Evolutionary conservation across 2,797 vertebrate species (phyloP).

Genomic region (Scyliorhinus canicula): DNA sequence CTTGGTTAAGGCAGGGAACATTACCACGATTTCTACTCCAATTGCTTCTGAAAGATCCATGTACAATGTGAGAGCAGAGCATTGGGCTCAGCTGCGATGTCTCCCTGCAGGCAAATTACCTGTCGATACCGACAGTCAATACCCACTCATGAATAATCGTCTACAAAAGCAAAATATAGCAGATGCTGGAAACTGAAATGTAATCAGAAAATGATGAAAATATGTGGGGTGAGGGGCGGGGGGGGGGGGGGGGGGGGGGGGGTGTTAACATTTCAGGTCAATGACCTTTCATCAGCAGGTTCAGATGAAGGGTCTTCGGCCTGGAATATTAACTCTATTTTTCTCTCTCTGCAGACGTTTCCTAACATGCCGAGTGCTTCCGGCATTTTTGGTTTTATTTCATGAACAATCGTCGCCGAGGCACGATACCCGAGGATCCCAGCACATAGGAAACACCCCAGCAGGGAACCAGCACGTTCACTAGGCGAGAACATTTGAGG

Average conservation of each 20-base stretch:
- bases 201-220: not conserved
- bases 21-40: not conserved
- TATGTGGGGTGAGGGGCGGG: too few relatives aligned
- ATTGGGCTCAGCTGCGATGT: not conserved
- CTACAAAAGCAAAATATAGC: not conserved
- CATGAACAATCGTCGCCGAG: not conserved
- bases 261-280: not conserved
- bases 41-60: not conserved
- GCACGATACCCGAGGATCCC: not conserved
- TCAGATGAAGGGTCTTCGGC: not conserved
- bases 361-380: not conserved
- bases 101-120: not conserved
- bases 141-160: not conserved
- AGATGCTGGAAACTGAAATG: not conserved
- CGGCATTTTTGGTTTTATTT: not conserved
- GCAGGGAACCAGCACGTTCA: not conserved
- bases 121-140: not conserved
- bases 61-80: not conserved
- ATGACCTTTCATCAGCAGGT: not conserved
- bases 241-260: too few relatives aligned
- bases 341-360: not conserved
- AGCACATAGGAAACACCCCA: too few relatives aligned
- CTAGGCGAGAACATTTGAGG: not conserved
- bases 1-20: not conserved
- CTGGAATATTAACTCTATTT: not conserved